Percentiles rank a stretch among this genome's conserved stretches.
Conservation (phyloP, 2,888 invertebrate species). For the Synanthedon formicaeformis region DNA sequence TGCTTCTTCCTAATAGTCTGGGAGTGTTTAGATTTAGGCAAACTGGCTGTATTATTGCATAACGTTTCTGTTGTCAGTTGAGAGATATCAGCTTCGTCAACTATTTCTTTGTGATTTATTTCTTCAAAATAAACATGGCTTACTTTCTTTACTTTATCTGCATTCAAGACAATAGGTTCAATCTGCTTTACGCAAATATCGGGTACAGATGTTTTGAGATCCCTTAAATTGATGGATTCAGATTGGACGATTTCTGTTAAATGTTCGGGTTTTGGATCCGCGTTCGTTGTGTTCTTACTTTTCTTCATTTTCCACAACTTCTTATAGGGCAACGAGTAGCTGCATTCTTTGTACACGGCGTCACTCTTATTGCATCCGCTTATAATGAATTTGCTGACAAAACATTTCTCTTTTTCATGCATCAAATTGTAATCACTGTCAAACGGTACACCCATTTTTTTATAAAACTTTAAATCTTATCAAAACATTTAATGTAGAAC, state of each 20-base stretch:
- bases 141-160: neutral
- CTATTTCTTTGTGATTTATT: neutral
- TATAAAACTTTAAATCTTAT: too few relatives aligned
- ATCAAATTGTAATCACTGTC: too few relatives aligned
- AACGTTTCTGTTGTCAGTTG: neutral
- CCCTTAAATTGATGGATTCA: constrained; percentile 35
- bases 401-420: too few relatives aligned
- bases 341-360: constrained; percentile 42
- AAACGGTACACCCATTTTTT: too few relatives aligned
- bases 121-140: neutral
- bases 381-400: neutral
- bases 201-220: constrained; percentile 26
- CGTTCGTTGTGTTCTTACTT: neutral
- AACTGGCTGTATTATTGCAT: neutral
- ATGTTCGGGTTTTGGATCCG: neutral
- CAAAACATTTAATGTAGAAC: too few relatives aligned
- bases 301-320: neutral
- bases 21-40: neutral
- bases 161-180: neutral
- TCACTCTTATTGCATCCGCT: constrained; percentile 7
- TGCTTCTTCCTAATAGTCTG: constrained; percentile 11
- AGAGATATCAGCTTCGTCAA: neutral
- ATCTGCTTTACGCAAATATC: neutral
- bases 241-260: neutral
- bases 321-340: constrained; percentile 13